Evolutionary conservation across 2,888 invertebrate species (phyloP).

Genomic region (Nephrocerus scutellatus): DNA sequence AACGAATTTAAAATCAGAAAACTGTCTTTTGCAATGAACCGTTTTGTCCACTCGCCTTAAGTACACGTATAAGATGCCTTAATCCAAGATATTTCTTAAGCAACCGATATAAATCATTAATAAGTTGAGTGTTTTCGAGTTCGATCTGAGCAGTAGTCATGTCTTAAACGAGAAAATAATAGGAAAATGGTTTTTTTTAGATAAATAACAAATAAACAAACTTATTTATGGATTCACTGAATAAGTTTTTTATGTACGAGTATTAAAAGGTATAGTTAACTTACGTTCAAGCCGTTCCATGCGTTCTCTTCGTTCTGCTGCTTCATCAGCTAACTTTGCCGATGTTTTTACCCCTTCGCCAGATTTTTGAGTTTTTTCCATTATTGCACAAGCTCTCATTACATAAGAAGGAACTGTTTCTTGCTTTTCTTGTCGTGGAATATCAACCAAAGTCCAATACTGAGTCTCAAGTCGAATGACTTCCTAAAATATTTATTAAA

Average conservation of each 20-base stretch:
- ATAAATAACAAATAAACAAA: conserved; percentile 2
- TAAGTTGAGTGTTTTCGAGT: conserved; percentile 88
- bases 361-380: conserved; percentile 87
- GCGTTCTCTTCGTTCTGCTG: conserved; percentile 73
- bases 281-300: conserved; percentile 80
- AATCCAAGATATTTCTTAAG: conserved; percentile 87
- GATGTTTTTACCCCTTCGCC: conserved; percentile 84
- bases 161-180: conserved; percentile 54
- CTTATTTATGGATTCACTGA: conserved; percentile 1
- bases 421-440: conserved; percentile 88
- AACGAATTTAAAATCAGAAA: not conserved
- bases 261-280: too few species aligned
- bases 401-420: conserved; percentile 91
- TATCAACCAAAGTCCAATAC: conserved; percentile 90
- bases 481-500: too few species aligned
- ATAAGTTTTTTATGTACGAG: too few species aligned
- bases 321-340: conserved; percentile 76
- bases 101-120: conserved; percentile 84
- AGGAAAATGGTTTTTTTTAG: not conserved
- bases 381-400: conserved; percentile 79
- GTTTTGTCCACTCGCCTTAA: conserved; percentile 61
- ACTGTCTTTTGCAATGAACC: not conserved
- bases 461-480: conserved; percentile 86
- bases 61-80: conserved; percentile 76
- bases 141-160: conserved; percentile 91